Evolutionary conservation across 2,797 vertebrate species (phyloP), one percentile per base, ranked within the genome.

Genomic region (Acanthurus lineatus): DNA sequence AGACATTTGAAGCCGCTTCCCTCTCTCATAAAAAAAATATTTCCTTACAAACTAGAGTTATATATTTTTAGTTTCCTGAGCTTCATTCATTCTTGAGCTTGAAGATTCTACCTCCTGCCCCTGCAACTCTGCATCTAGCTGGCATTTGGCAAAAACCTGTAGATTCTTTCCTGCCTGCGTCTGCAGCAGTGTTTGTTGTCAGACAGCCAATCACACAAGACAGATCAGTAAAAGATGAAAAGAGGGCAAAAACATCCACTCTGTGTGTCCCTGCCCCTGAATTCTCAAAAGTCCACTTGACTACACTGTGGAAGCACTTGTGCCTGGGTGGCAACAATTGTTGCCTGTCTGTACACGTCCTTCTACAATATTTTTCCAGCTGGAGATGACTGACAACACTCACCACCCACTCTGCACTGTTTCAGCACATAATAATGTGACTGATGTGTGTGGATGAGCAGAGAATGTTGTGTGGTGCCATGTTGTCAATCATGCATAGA

Each of bases 361-460:
- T 73, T 82, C 69, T 76, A 53, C 14, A 47, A 65, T 77, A 54
- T 67, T 75, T 76, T 76, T 75, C 75, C 17, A 75, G 61, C 88
- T 77, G 68, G 75, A 79, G 72, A 79, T 90, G 89, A 92, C 76
- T 90, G 89, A 91, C 91, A 90, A 83, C 77, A 62, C 82, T 84
- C 88, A 82, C 86, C 85, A 85, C 92, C 87, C 83, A 87, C 89
- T 89, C 83, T 73, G 75, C 83, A 88, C 78, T 72, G 79, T 86
- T 86, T 85, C 87, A 71, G 83, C 79, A 84, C 77, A 89, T 87
- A 90, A 91, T 89, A 82, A 90, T 80, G 81, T 86, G 88, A 87
- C 81, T 88, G 91, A 89, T 88, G 87, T 86, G 87, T 85, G 87
- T 81, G 73, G 85, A 85, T 85, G 82, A 89, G 87, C 69, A 65